Evolutionary conservation across 1,140 invertebrate genomes (phyloP), one percentile per base, ranked within the genome.

Genomic region (Drosophila suzukii): DNA sequence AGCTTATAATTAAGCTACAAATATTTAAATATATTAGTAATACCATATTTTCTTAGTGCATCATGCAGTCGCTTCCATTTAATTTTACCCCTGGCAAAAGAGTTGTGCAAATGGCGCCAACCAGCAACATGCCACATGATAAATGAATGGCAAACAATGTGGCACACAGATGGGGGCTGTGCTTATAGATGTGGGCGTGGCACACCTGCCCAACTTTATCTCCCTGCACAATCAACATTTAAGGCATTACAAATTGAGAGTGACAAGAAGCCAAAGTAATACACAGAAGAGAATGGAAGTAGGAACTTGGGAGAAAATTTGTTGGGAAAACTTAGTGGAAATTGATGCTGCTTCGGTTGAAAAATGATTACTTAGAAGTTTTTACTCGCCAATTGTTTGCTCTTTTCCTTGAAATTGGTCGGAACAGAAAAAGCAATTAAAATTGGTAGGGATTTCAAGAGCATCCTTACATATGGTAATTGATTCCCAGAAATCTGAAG

Each of bases 111-210:
- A 75, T 75, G 61, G 73, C 67, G 36, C 49, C 66, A 24, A 67
- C 62, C 61, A 54, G 61, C 65, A 62, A 66, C 63, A 67, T 74
- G 71, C 71, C 57, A 74, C 68, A 74, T 74, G 70, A 74, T 74
- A 74, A 74, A 74, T 74, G 71, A 74, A 74, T 73, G 36, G 73
- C 73, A 75, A 75, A 75, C 73, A 75, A 75, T 65, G 71, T 66
- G 73, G 34, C 54, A 70, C 51, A 49, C 65, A 71, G 44, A 17
- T 57, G 43, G 50, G 44, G 41, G 36, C 63, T 20, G 50, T 15
- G 2, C 12, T 27, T 47, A 36, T 41, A 70, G 27, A 36, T 36
- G 44, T 41, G 51, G 50, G 44, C 43, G 63, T 63, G 59, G 20
- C 27, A 36, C 43, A 56, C 27, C 53, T 41, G 13, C 51, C 43